Conservation (phyloP, 2,113 vertebrate genomes). For the Coryphaenoides rupestris region DNA sequence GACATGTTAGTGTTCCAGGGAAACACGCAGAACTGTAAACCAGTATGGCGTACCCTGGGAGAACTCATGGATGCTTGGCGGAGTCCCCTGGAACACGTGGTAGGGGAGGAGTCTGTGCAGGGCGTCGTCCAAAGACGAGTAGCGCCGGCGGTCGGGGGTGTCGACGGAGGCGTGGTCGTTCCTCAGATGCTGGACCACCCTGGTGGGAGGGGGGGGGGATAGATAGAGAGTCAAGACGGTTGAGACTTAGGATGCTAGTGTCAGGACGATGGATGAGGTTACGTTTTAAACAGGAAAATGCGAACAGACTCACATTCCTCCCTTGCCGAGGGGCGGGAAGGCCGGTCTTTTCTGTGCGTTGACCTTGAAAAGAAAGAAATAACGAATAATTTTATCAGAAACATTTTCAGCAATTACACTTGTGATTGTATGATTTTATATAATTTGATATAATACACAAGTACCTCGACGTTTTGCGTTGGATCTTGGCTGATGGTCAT, state of each 20-base stretch:
- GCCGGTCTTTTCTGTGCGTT: constrained; percentile 83
- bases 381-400: neutral
- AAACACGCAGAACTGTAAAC: neutral
- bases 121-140: constrained; percentile 81
- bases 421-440: neutral
- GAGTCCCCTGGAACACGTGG: constrained; percentile 89
- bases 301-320: constrained; percentile 84
- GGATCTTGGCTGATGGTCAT: constrained; percentile 50
- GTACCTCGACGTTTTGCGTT: constrained; percentile 60
- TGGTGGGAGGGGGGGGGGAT: constrained; percentile 49
- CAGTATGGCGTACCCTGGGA: constrained; percentile 59
- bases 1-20: too few relatives aligned
- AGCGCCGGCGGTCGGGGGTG: constrained; percentile 77
- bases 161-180: constrained; percentile 82
- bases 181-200: constrained; percentile 86
- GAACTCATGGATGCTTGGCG: constrained; percentile 84
- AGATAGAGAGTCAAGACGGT: too few relatives aligned
- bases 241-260: neutral
- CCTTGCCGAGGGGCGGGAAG: constrained; percentile 86
- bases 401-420: neutral
- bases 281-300: neutral
- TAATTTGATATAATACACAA: neutral
- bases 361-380: constrained; percentile 42
- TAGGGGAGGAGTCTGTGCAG: constrained; percentile 87
- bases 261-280: neutral